A percentile compares a stretch with the other conserved stretches of the same genome.
phyloP scores from a whole-genome alignment of 2,113 vertebrate genomes.

The Trematocara stigmaticum region DNA sequence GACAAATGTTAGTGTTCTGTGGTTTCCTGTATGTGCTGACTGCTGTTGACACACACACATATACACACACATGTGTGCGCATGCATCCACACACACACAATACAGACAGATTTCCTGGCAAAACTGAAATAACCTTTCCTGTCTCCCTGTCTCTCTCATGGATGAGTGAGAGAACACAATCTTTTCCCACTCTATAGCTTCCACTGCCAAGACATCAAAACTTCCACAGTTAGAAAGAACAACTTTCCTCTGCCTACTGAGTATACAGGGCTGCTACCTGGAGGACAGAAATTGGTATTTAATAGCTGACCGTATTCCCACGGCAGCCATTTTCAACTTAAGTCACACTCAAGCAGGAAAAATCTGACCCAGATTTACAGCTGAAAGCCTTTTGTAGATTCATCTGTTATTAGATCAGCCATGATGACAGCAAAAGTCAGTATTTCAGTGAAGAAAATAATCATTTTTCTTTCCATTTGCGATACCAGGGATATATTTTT shows the following conservation, averaged over 20 bases:
- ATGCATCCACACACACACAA: not conserved
- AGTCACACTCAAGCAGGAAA: conserved; percentile 6
- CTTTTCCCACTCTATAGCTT: not conserved
- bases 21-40: conserved; percentile 57
- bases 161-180: conserved; percentile 38
- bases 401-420: not conserved
- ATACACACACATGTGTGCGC: not conserved
- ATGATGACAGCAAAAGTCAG: not conserved
- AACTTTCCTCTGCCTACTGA: not conserved
- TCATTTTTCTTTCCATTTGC: not conserved
- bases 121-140: conserved; percentile 38
- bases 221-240: conserved; percentile 14
- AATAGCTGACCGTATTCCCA: conserved; percentile 40
- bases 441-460: not conserved
- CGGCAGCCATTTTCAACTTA: conserved; percentile 44
- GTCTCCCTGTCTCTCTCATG: conserved; percentile 14
- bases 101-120: conserved; percentile 41
- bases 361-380: conserved; percentile 4
- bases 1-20: conserved; percentile 73
- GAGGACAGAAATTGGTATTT: conserved; percentile 34
- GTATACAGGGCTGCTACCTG: conserved; percentile 22
- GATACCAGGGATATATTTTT: not conserved
- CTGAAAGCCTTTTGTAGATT: not conserved
- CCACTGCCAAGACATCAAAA: not conserved
- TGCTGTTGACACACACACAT: conserved; percentile 31